phyloP scores from a whole-genome alignment of 2,113 vertebrate species.

The Nipponia nippon region DNA sequence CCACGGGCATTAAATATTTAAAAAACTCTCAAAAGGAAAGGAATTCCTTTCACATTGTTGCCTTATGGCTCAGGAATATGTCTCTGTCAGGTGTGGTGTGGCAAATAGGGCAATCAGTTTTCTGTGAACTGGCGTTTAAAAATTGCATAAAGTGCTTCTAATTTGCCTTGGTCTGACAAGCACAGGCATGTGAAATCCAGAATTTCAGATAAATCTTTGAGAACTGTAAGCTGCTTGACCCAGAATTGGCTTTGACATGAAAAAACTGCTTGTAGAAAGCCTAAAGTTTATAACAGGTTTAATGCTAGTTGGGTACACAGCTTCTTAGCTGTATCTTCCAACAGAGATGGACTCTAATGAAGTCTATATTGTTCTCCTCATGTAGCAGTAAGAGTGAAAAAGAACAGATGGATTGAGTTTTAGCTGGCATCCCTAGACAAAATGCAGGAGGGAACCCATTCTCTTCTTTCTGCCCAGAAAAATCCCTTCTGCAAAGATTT shows the following conservation, averaged over 20 bases:
- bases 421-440: neutral
- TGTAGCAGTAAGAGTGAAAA: neutral
- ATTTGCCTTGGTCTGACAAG: neutral
- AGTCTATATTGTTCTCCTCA: neutral
- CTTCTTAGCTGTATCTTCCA: neutral
- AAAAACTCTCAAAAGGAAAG: neutral
- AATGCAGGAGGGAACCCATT: neutral
- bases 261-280: neutral
- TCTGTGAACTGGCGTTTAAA: neutral
- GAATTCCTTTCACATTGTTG: neutral
- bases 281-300: neutral
- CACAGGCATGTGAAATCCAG: neutral
- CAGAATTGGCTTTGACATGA: neutral
- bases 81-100: neutral
- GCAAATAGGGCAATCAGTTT: neutral
- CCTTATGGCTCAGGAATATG: neutral
- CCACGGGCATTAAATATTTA: neutral
- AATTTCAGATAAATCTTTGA: neutral
- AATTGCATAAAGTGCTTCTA: neutral
- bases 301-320: neutral
- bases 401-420: neutral
- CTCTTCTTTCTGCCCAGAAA: neutral
- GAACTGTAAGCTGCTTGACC: neutral
- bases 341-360: neutral
- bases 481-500: neutral